phyloP scores from a whole-genome alignment of 2,888 invertebrate species.

The Patella depressa region DNA sequence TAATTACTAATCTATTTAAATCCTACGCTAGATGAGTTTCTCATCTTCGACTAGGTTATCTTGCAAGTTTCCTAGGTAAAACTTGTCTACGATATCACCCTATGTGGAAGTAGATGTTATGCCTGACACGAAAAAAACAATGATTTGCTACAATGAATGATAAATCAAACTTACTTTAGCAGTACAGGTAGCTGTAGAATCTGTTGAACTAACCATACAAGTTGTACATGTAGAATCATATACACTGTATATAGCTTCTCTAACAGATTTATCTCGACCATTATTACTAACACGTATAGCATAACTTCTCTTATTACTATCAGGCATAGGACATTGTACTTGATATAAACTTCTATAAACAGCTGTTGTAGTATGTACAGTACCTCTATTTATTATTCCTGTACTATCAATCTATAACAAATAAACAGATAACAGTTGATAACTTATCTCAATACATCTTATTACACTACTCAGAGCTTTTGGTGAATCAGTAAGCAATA shows the following conservation, averaged over 20 bases:
- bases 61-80: too few species aligned
- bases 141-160: too few species aligned
- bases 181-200: constrained; percentile 33
- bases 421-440: too few species aligned
- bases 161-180: constrained; percentile 28
- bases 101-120: too few species aligned
- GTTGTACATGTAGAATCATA: constrained; percentile 35
- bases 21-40: too few species aligned
- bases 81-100: too few species aligned
- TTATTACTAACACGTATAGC: constrained; percentile 41
- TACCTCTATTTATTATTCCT: constrained; percentile 18
- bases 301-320: constrained; percentile 31
- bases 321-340: constrained; percentile 38
- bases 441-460: too few species aligned
- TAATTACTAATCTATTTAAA: too few species aligned
- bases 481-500: too few species aligned
- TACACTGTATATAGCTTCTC: constrained; percentile 32
- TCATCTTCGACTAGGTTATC: too few species aligned
- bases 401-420: constrained; percentile 27
- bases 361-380: constrained; percentile 16
- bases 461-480: too few species aligned
- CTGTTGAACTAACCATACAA: constrained; percentile 28
- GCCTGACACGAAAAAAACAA: too few species aligned
- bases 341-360: constrained; percentile 29
- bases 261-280: constrained; percentile 18